phyloP scores from a whole-genome alignment of 2,888 invertebrate species.

The Drosophila leonis region DNA sequence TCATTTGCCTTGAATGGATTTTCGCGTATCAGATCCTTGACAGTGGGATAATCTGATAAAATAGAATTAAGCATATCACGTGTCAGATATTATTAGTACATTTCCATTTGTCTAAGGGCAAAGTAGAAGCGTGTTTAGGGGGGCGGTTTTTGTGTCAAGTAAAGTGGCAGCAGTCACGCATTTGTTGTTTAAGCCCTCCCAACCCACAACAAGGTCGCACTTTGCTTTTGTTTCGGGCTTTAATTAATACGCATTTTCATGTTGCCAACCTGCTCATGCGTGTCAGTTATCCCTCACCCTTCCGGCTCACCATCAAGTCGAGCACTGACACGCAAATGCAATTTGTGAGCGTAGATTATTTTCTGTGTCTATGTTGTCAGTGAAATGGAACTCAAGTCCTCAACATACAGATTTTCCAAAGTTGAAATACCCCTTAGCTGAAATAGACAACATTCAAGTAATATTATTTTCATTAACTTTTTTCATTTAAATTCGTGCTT shows the following conservation, averaged over 20 bases:
- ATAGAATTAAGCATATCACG: conserved; percentile 58
- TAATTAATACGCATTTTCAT: conserved; percentile 77
- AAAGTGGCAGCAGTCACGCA: conserved; percentile 47
- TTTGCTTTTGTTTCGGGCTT: conserved; percentile 52
- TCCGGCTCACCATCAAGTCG: background rate
- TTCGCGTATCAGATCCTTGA: background rate
- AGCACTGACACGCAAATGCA: conserved; percentile 71
- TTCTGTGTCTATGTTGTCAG: conserved; percentile 38
- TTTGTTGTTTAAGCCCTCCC: conserved; percentile 23
- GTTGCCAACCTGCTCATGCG: conserved; percentile 60
- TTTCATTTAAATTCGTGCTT: background rate
- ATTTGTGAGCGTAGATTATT: conserved; percentile 68
- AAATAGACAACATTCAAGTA: conserved; percentile 43
- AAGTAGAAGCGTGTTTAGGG: background rate
- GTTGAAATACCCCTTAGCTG: background rate
- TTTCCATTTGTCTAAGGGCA: conserved; percentile 48
- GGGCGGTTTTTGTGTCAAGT: conserved; percentile 13
- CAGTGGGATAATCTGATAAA: conserved; percentile 22
- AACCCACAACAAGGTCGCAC: conserved; percentile 21
- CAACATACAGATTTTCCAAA: background rate
- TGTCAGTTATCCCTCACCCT: conserved; percentile 7
- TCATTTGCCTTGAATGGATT: background rate
- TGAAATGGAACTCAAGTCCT: conserved; percentile 18
- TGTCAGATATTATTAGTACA: conserved; percentile 63
- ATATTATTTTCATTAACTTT: conserved; percentile 3